Percentiles rank a stretch among this genome's conserved stretches.
These are phyloP conservation scores for Megatriorchis doriae DNA, from an alignment of 2,113 vertebrate genomes.

Conservation along the genomic window DNA sequence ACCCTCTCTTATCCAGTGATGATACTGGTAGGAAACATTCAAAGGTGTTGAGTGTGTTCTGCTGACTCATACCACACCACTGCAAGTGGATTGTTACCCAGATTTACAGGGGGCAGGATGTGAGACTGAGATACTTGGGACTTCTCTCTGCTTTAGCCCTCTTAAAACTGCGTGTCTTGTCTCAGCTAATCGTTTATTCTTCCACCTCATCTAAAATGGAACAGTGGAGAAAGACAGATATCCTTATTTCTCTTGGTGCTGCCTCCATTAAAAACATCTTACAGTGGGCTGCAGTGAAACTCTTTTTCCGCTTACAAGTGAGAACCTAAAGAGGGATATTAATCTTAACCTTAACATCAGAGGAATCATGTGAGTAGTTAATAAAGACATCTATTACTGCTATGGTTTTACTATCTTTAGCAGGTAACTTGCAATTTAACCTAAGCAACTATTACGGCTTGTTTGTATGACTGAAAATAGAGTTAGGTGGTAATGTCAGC, in stretches of 20 bases:
- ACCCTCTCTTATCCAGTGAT: neutral
- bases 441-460: neutral
- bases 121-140: neutral
- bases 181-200: neutral
- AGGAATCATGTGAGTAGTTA: neutral
- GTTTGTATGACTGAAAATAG: neutral
- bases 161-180: neutral
- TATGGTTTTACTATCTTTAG: neutral
- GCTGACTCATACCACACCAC: neutral
- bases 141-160: neutral
- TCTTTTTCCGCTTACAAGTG: neutral
- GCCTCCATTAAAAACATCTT: neutral
- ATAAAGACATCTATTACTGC: neutral
- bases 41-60: neutral
- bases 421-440: neutral
- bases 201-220: neutral
- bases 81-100: neutral
- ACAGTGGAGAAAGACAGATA: neutral
- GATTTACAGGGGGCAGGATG: neutral
- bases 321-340: neutral
- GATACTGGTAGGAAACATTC: neutral
- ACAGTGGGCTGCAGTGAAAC: neutral
- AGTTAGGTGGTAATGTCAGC: neutral
- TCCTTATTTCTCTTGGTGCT: neutral
- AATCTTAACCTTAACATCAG: neutral